These are phyloP conservation scores for Tillus elongatus DNA, from an alignment of 2,888 invertebrate species.

Conservation along the genomic window DNA sequence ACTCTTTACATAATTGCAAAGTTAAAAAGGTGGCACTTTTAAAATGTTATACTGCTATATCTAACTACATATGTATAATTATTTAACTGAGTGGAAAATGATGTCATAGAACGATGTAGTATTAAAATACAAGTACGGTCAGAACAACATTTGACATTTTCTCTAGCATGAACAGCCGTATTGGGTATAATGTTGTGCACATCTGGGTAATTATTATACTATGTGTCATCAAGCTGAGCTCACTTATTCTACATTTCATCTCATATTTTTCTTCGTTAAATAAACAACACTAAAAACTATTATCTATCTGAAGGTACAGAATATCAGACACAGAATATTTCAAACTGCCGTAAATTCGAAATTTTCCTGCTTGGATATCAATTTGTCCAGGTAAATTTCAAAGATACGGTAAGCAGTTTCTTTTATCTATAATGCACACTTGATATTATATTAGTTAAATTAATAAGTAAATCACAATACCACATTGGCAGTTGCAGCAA, in stretches of 20 bases:
- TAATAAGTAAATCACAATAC: conserved; percentile 38
- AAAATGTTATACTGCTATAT: too few relatives aligned
- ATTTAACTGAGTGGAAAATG: too few relatives aligned
- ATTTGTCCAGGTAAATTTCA: too few relatives aligned
- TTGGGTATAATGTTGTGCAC: too few relatives aligned
- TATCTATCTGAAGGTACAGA: conserved; percentile 40
- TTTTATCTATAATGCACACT: conserved; percentile 35
- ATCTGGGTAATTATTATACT: too few relatives aligned
- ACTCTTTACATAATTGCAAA: too few relatives aligned
- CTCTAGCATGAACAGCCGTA: too few relatives aligned
- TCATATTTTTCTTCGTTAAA: conserved; percentile 32
- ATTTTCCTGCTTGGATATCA: conserved; percentile 9
- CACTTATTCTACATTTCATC: conserved; percentile 29
- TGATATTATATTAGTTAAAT: conserved; percentile 30
- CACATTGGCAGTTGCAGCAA: conserved; percentile 23
- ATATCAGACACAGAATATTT: conserved; percentile 40
- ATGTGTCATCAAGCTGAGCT: conserved; percentile 33
- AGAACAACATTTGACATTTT: too few relatives aligned
- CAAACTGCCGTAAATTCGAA: conserved; percentile 16
- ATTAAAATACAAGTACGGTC: too few relatives aligned
- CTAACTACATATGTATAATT: too few relatives aligned
- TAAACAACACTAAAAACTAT: conserved; percentile 37
- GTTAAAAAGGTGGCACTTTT: too few relatives aligned
- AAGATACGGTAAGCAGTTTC: conserved; percentile 11
- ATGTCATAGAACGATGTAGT: too few relatives aligned